Evolutionary conservation across 2,113 vertebrate genomes (phyloP), one percentile per base, ranked within the genome.

Genomic region (Gymnobelideus leadbeateri): DNA sequence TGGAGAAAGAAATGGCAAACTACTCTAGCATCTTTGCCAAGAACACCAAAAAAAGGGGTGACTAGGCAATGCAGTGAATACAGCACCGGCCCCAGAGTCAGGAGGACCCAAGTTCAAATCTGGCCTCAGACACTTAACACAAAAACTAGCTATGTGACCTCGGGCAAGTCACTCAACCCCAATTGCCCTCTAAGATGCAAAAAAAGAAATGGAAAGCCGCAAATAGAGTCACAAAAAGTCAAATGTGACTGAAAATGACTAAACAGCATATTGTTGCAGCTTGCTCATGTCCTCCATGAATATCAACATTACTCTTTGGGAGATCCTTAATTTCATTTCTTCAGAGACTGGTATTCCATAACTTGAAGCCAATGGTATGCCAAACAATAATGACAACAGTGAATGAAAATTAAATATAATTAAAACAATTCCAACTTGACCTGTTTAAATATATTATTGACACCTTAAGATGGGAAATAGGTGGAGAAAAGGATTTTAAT

Each of bases 101-200:
- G 1, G 26, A 14, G 26, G 50, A 37, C 47, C 43, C 26, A 50
- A 25, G 26, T 12, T 28, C 11, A 26, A 57, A 4, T 43, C 37
- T 90, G 25, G 61, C 46, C 89, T 47, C 53, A 8, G 47, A 53
- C 68, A n/a, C 28, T 37, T 57, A n/a, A n/a, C n/a, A n/a, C n/a
- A n/a, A n/a, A n/a, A n/a, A n/a, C 6, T 46, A 47, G 55, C n/a
- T 92, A 26, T 3, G 12, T 16, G 89, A 25, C 54, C 52, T 4
- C 24, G 2, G 37, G 19, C 11, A 52, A 50, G 14, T 47, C 89
- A 16, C n/a, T 37, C 51, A 8, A 55, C 24, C 37, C 21, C 3
- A 52, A 89, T 50, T 21, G 4, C 51, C 89, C 96, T 90, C 43
- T n/a, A n/a, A n/a, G n/a, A n/a, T n/a, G n/a, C n/a, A n/a, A n/a